Evolutionary conservation across 92 coral and sea anemone genomes (phyloP).

Genomic region (Scolanthus callimorphus): DNA sequence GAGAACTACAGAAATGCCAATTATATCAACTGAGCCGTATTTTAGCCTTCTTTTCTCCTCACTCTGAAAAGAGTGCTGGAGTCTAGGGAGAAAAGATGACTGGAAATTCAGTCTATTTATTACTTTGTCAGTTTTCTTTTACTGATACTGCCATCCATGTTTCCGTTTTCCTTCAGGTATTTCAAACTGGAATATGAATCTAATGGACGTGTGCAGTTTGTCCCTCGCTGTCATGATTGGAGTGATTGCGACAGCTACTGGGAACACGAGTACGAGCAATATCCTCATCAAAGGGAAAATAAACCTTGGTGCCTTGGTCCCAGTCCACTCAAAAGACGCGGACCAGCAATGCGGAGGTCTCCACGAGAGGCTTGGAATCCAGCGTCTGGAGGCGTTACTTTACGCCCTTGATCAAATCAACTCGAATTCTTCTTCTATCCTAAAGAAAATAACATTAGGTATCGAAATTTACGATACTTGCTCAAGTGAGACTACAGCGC

Average conservation of each 20-base stretch:
- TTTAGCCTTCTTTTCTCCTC: too few species aligned
- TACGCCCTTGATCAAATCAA: constrained; percentile 83
- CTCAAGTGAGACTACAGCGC: constrained; percentile 69
- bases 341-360: constrained; percentile 47
- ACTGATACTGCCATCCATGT: too few species aligned
- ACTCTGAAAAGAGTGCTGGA: too few species aligned
- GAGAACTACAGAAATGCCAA: too few species aligned
- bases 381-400: constrained; percentile 86
- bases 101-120: too few species aligned
- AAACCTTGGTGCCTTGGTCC: constrained; percentile 82
- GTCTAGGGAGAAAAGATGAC: too few species aligned
- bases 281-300: constrained; percentile 47
- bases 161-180: too few species aligned
- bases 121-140: too few species aligned
- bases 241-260: not conserved
- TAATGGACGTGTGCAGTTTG: too few species aligned
- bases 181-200: too few species aligned
- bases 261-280: constrained; percentile 8
- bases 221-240: not conserved
- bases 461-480: constrained; percentile 85
- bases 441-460: constrained; percentile 59
- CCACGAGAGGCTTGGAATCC: constrained; percentile 84
- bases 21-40: too few species aligned
- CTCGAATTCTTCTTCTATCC: constrained; percentile 51
- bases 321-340: constrained; percentile 71